Evolutionary conservation across 2,797 vertebrate species (phyloP).

Genomic region (Cichlasoma orientale): DNA sequence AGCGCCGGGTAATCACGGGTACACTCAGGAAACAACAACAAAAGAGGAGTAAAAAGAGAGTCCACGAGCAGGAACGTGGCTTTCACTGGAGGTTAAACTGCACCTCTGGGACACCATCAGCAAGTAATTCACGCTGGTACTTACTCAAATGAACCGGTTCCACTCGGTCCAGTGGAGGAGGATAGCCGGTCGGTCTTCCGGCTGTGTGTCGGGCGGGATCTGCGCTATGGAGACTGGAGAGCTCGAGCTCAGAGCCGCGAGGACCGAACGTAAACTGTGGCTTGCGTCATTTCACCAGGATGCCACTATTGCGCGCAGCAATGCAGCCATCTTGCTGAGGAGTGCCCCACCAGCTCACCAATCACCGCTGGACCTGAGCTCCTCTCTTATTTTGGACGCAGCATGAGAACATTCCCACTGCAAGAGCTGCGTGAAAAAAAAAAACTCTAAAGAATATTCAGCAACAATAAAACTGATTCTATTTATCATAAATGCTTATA

Average conservation of each 20-base stretch:
- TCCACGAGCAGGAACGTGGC: conserved; percentile 12
- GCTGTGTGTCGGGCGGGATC: conserved; percentile 73
- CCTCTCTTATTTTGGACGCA: neutral
- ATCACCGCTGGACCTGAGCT: conserved; percentile 45
- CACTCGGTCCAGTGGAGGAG: conserved; percentile 76
- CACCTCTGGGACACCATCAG: conserved; percentile 26
- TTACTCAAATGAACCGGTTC: conserved; percentile 81
- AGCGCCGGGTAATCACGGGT: conserved; percentile 60
- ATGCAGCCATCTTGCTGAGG: conserved; percentile 81
- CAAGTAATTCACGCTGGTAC: conserved; percentile 46
- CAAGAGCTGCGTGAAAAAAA: neutral
- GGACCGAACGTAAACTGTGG: conserved; percentile 73
- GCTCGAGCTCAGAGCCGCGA: conserved; percentile 63
- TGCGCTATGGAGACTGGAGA: conserved; percentile 68
- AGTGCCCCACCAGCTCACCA: conserved; percentile 53
- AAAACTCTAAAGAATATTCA: neutral
- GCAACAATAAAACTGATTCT: neutral
- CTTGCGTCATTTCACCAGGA: conserved; percentile 80
- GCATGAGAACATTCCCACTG: neutral
- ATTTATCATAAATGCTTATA: neutral
- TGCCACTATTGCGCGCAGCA: conserved; percentile 70
- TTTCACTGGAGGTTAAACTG: neutral
- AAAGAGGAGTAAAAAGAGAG: conserved; percentile 55
- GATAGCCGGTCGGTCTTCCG: conserved; percentile 64
- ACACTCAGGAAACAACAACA: conserved; percentile 74